Base-by-base conservation (phyloP, 2,797 vertebrate genomes). In the Sebastes steindachneri region DNA sequence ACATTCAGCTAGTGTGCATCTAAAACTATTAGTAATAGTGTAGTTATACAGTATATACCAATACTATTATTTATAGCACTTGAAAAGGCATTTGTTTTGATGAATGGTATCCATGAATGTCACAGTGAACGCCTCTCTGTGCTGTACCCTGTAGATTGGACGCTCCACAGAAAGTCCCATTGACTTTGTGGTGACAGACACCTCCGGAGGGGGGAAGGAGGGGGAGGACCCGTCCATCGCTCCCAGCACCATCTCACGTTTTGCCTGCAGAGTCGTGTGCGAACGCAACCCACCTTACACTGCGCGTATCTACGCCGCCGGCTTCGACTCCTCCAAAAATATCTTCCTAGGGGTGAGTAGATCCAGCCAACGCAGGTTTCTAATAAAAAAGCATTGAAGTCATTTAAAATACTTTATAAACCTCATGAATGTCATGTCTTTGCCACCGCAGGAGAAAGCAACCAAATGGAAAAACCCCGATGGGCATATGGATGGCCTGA, bases 381-480 rank as follows among this genome's bases (percentile, higher is more conserved):
- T 33, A n/a, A 41, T n/a, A 8, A 33, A 26, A 28, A 3, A 2
- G 21, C 4, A 9, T 28, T 23, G 10, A 28, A 23, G 11, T 19
- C 1, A 5, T 63, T 35, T 10, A 1, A 23, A 41, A 54, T 5
- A 12, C 11, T n/a, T 7, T 9, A 17, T 19, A 41, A 55, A 21
- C 12, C 17, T 66, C 8, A 7, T 4, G 5, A 51, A 37, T 4
- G 4, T 74, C 1, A 3, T 59, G 29, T 77, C 11, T 78, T 35
- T 45, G 26, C 4, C 59, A 6, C 19, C 9, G 2, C 87, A 96
- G 96, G 96, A 96, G 86, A 96, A 96, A 86, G 96, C 96, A 62
- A 96, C 95, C 71, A 96, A 96, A 88, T 96, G 96, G 96, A 96
- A 96, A 91, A 96, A 96, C 85, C 95, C 95, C 0, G 96, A 96